phyloP scores from a whole-genome alignment of 1,140 invertebrate species.

The Drosophila pachea region DNA sequence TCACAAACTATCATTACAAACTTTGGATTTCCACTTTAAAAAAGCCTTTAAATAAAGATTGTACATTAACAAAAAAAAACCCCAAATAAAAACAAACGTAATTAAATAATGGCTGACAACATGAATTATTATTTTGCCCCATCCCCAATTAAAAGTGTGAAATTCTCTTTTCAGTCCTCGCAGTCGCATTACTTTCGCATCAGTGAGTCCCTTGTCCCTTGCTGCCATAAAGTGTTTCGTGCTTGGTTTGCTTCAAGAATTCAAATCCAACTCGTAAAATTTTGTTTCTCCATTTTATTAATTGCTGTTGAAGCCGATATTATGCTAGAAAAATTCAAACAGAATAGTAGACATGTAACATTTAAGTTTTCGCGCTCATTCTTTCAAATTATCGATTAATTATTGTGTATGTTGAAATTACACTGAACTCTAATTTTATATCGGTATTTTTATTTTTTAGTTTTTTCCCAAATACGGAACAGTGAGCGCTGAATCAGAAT shows the following conservation, averaged over 20 bases:
- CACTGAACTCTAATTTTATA: neutral
- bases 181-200: slow-evolving; percentile 52
- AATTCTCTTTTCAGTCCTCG: slow-evolving; percentile 26
- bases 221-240: neutral
- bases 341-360: neutral
- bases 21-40: slow-evolving; percentile 6
- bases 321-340: too few relatives aligned
- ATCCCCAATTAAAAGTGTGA: slow-evolving; percentile 43
- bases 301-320: too few relatives aligned
- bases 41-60: neutral
- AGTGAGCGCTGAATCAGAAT: neutral
- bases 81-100: neutral
- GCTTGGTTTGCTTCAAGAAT: too few relatives aligned
- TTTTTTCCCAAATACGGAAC: neutral
- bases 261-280: too few relatives aligned
- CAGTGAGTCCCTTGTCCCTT: slow-evolving; percentile 32
- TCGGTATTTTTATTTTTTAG: neutral
- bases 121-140: too few relatives aligned
- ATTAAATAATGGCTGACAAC: neutral
- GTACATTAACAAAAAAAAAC: neutral
- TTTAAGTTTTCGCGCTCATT: neutral
- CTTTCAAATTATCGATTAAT: neutral
- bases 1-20: neutral
- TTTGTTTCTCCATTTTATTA: too few relatives aligned
- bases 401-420: neutral